phyloP scores from a whole-genome alignment of 2,113 vertebrate genomes.

The Corynorhinus townsendii region DNA sequence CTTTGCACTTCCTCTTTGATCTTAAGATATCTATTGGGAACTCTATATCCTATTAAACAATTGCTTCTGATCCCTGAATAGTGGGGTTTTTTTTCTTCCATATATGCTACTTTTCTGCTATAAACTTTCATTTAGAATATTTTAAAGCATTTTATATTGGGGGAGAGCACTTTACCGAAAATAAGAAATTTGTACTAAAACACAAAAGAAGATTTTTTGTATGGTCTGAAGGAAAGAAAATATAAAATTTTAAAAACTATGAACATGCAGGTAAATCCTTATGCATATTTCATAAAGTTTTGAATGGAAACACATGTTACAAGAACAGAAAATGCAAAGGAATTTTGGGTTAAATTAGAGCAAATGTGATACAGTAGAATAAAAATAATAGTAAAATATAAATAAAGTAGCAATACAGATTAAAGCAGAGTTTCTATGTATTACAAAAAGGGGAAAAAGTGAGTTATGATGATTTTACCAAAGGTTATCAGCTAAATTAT shows the following conservation, averaged over 20 bases:
- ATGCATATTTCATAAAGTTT: conserved; percentile 24
- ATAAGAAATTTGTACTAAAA: neutral
- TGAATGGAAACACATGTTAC: conserved; percentile 1
- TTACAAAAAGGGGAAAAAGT: neutral
- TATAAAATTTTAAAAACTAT: neutral
- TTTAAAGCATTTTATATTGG: neutral
- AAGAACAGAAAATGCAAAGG: neutral
- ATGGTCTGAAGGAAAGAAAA: neutral
- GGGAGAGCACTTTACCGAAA: neutral
- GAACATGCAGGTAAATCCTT: conserved; percentile 27
- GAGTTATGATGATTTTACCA: neutral
- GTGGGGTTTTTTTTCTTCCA: neutral
- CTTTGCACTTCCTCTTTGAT: conserved; percentile 19
- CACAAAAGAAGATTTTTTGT: neutral
- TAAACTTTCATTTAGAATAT: neutral
- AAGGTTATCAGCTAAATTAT: neutral
- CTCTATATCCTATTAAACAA: conserved; percentile 23
- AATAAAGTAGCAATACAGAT: neutral
- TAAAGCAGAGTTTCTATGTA: neutral
- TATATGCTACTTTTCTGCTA: neutral
- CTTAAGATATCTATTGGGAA: conserved; percentile 9
- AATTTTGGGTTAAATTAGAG: conserved; percentile 24
- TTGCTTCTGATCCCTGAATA: conserved; percentile 17
- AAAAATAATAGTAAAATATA: neutral
- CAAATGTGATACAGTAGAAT: neutral